Percentiles rank a stretch among this genome's conserved stretches.
These are phyloP conservation scores for Noturus placidus DNA, from an alignment of 2,113 vertebrate species.

Conservation along the genomic window DNA sequence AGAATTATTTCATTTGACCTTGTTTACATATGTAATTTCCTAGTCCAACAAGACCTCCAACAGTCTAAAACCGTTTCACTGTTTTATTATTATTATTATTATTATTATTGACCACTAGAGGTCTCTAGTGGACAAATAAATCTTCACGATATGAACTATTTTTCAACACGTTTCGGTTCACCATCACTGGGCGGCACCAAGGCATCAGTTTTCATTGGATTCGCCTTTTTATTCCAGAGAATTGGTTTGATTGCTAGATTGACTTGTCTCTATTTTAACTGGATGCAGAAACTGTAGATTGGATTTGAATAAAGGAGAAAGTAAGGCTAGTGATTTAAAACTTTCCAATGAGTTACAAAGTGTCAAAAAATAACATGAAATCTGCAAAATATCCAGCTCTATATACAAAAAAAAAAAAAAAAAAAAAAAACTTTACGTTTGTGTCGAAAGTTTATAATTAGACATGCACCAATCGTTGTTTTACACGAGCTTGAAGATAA, in stretches of 20 bases:
- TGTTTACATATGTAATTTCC: too few relatives aligned
- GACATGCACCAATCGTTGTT: background rate
- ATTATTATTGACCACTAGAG: background rate
- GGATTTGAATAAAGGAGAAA: background rate
- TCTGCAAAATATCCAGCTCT: background rate
- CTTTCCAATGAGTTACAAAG: background rate
- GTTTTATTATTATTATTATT: too few relatives aligned
- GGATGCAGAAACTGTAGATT: background rate
- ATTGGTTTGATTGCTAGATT: background rate
- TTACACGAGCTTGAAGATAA: background rate
- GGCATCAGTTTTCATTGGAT: background rate
- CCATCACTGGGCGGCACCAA: background rate
- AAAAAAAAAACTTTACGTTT: background rate
- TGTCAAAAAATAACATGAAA: background rate
- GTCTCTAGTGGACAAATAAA: background rate
- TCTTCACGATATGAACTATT: background rate
- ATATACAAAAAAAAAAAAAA: background rate
- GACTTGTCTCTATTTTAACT: background rate
- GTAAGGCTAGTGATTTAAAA: background rate
- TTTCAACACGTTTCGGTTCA: background rate
- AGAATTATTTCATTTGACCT: too few relatives aligned
- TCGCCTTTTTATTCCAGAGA: background rate
- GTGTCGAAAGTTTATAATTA: background rate
- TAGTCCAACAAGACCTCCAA: too few relatives aligned
- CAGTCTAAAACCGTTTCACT: background rate